Evolutionary conservation across 2,113 vertebrate species (phyloP).

Genomic region (Pelvicachromis taeniatus): DNA sequence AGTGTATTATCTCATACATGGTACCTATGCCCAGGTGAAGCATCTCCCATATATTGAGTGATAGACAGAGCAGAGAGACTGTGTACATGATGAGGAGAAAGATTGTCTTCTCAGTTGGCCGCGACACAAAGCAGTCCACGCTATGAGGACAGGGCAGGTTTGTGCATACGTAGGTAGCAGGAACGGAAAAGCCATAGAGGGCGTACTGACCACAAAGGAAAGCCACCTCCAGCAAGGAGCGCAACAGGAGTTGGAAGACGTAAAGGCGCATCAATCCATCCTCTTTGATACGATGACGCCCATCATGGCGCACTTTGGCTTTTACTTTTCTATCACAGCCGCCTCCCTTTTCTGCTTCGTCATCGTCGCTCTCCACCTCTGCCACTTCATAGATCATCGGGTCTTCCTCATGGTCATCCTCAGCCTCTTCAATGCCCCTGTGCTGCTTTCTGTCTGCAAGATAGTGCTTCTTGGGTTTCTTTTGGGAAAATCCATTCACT

Average conservation of each 20-base stretch:
- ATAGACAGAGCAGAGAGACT: slow-evolving; percentile 86
- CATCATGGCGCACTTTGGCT: slow-evolving; percentile 75
- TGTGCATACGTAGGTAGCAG: slow-evolving; percentile 78
- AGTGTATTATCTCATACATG: slow-evolving; percentile 82
- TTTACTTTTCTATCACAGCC: slow-evolving; percentile 44
- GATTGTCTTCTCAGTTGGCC: slow-evolving; percentile 93
- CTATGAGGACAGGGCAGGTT: slow-evolving; percentile 83
- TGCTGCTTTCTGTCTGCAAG: slow-evolving; percentile 78
- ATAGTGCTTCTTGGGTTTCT: slow-evolving; percentile 67
- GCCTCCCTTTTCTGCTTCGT: slow-evolving; percentile 65
- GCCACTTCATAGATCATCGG: slow-evolving; percentile 90
- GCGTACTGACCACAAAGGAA: slow-evolving; percentile 89
- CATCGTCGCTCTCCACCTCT: slow-evolving; percentile 75
- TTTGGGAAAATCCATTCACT: slow-evolving; percentile 17
- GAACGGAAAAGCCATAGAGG: slow-evolving; percentile 87
- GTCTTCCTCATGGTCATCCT: slow-evolving; percentile 88
- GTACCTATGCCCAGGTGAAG: slow-evolving; percentile 88
- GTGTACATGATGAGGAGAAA: slow-evolving; percentile 94
- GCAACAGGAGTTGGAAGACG: slow-evolving; percentile 84
- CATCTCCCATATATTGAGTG: slow-evolving; percentile 91
- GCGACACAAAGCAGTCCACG: slow-evolving; percentile 92
- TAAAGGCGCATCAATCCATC: slow-evolving; percentile 93
- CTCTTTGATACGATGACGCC: slow-evolving; percentile 81
- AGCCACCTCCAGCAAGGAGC: slow-evolving; percentile 81
- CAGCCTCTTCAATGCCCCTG: slow-evolving; percentile 81